Evolutionary conservation across 2,797 vertebrate species (phyloP).

Genomic region (Typhlichthys subterraneus): DNA sequence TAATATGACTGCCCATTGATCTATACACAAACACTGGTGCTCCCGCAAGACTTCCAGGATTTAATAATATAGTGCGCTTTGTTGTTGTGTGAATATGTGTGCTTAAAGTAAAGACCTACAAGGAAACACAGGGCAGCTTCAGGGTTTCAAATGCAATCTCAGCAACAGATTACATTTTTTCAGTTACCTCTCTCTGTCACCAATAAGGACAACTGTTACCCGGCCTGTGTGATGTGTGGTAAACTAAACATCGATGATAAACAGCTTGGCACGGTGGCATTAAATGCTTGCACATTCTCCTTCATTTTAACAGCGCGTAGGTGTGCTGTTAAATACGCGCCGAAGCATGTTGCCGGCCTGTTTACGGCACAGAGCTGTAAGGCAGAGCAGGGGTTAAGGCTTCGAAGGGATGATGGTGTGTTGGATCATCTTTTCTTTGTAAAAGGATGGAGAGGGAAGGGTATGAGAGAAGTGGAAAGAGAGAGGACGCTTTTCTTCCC

Average conservation of each 20-base stretch:
- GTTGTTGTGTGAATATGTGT: neutral
- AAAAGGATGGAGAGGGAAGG: neutral
- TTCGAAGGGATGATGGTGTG: slow-evolving; percentile 61
- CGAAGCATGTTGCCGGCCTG: neutral
- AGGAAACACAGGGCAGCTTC: slow-evolving; percentile 4
- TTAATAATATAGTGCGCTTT: neutral
- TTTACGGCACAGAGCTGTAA: neutral
- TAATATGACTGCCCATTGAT: neutral
- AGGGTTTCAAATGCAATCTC: slow-evolving; percentile 34
- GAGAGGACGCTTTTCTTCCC: slow-evolving; percentile 39
- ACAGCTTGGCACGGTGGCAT: slow-evolving; percentile 4
- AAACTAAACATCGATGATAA: neutral
- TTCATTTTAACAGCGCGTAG: neutral
- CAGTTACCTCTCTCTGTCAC: slow-evolving; percentile 14
- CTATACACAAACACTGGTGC: neutral
- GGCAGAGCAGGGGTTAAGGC: slow-evolving; percentile 62
- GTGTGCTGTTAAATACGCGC: neutral
- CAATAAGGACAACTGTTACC: slow-evolving; percentile 21
- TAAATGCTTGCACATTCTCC: slow-evolving; percentile 8
- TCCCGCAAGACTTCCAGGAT: neutral
- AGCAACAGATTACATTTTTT: slow-evolving; percentile 4
- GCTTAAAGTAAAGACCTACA: neutral
- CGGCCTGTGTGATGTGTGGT: slow-evolving; percentile 12
- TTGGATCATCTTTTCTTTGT: slow-evolving; percentile 63
- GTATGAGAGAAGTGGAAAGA: slow-evolving; percentile 19